phyloP scores from a whole-genome alignment of 2,113 vertebrate species.

The Microcebus lehilahytsara region DNA sequence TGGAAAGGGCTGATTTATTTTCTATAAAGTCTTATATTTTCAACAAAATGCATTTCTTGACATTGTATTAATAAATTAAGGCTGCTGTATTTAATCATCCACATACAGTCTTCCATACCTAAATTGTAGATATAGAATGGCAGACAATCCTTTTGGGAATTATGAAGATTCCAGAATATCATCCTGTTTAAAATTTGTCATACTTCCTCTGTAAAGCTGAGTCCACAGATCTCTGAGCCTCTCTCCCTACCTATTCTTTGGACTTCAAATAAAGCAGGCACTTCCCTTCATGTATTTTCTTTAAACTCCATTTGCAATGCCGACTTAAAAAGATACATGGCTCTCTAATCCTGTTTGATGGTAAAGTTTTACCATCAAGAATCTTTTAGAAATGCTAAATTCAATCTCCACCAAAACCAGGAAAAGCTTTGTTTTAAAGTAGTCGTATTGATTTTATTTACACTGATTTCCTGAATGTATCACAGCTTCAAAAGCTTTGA shows the following conservation, averaged over 20 bases:
- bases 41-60: neutral
- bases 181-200: neutral
- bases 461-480: neutral
- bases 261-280: neutral
- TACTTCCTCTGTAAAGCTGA: neutral
- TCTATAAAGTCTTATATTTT: neutral
- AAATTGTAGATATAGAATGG: neutral
- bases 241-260: neutral
- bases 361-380: neutral
- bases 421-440: conserved; percentile 21
- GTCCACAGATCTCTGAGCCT: neutral
- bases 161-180: neutral
- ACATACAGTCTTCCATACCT: neutral
- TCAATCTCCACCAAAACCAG: neutral
- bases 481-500: neutral
- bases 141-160: neutral
- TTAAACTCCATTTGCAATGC: conserved; percentile 26
- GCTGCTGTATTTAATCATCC: neutral
- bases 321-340: neutral
- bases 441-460: neutral
- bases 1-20: neutral
- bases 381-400: conserved; percentile 18
- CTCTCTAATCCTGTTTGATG: neutral
- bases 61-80: neutral
- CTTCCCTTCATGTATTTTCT: neutral